Evolutionary conservation across 1,140 invertebrate genomes (phyloP).

Genomic region (Drosophila athabasca): DNA sequence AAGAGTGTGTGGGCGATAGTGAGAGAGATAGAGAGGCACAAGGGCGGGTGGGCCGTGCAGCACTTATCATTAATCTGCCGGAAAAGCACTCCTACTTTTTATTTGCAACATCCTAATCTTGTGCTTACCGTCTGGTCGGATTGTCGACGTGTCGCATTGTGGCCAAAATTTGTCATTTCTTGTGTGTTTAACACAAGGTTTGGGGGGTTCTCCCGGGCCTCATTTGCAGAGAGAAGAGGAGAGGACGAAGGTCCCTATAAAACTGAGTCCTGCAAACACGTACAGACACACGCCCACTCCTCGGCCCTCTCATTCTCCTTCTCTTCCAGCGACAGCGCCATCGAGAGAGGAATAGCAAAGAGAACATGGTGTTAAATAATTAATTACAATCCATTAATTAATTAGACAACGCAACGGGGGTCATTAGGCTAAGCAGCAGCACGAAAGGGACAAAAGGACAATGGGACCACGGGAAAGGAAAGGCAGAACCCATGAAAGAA

Average conservation of each 20-base stretch:
- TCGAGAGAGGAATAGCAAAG: background rate
- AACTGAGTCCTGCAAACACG: constrained; percentile 36
- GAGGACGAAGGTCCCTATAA: background rate
- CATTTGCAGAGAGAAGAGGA: too few species aligned
- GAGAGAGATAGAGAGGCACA: too few species aligned
- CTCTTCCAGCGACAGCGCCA: background rate
- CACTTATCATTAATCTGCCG: constrained; percentile 24
- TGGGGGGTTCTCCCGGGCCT: background rate
- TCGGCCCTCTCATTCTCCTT: too few species aligned
- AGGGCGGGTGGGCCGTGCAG: too few species aligned
- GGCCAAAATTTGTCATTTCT: constrained; percentile 56
- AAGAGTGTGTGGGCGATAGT: too few species aligned
- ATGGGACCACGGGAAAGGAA: constrained; percentile 2
- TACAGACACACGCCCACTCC: constrained; percentile 17
- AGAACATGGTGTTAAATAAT: constrained; percentile 78
- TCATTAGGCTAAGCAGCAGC: constrained; percentile 72
- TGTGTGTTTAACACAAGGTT: constrained; percentile 43
- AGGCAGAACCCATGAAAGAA: constrained; percentile 13
- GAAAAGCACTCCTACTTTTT: constrained; percentile 6
- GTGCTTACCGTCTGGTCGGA: constrained; percentile 5
- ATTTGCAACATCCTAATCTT: constrained; percentile 38
- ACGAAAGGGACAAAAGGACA: constrained; percentile 35
- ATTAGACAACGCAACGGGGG: constrained; percentile 71
- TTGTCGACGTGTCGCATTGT: constrained; percentile 46
- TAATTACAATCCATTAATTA: constrained; percentile 82